Base-by-base conservation (phyloP, 1,140 invertebrate species). In the Nylanderia fulva region DNA sequence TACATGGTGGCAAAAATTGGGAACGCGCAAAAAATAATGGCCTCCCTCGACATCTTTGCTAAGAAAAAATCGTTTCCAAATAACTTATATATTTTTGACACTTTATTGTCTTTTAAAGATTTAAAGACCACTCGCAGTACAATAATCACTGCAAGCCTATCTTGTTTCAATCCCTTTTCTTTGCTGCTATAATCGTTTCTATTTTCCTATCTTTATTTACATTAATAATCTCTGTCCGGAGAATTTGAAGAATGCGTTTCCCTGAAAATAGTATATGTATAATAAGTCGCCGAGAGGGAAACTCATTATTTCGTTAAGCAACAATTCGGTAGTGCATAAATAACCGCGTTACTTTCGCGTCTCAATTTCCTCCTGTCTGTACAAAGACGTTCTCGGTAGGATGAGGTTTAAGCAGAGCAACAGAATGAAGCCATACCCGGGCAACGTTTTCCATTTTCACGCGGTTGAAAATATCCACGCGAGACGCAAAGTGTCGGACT, bases 381-480 rank as follows among this genome's bases (percentile, higher is more conserved):
- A 79, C 76, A 54, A 79, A 68, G 76, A 42, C 8, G 6, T 9
- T 52, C 75, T 24, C 60, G 13, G 75, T 48, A 15, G 61, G 6
- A 33, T n/a, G 75, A 11, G 45, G 9, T 13, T 15, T 21, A 7
- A 63, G 60, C n/a, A 13, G 13, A 24, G 33, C 36, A 42, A 79
- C 27, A 11, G 27, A 29, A 18, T 18, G 15, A 15, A 68, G 45
- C 63, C 45, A 15, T 27, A 42, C 11, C 39, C 36, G 21, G 13
- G 66, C 29, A 80, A 76, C 74, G n/a, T 15, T 68, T 64, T 54
- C 63, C 76, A 54, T 79, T 68, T 79, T 68, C 61, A 42, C 76
- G 76, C 61, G 76, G 45, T 15, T 79, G 63, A 68, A 54, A 79
- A 68, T 54, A 79, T 33, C 21, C 45, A 21, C 24, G 42, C 39